Conservation (phyloP, 2,888 invertebrate genomes). For the Bruchidius siliquastri region DNA sequence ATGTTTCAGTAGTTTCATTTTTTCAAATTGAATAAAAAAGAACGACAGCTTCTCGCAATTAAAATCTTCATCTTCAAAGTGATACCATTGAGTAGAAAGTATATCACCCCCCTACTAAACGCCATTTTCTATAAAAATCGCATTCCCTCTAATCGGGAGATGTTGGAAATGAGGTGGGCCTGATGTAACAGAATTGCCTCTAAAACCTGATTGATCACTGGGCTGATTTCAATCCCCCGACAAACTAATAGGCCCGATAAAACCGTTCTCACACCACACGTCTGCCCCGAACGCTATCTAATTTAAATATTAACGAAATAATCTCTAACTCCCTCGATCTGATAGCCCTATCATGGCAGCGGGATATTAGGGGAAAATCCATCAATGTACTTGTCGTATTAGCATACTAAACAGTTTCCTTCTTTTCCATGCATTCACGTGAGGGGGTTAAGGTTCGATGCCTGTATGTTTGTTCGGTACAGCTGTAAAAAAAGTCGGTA, state of each 20-base stretch:
- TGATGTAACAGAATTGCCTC: background rate
- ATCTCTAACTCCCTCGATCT: slow-evolving; percentile 10
- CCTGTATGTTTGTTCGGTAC: background rate
- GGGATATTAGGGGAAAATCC: slow-evolving; percentile 12
- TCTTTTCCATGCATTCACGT: background rate
- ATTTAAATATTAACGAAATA: slow-evolving; percentile 14
- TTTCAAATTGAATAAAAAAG: no score
- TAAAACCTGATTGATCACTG: background rate
- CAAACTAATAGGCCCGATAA: background rate
- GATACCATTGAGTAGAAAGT: no score
- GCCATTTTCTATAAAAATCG: no score
- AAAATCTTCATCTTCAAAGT: no score
- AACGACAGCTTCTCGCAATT: no score
- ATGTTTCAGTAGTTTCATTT: no score
- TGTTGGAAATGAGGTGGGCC: no score
- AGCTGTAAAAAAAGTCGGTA: background rate
- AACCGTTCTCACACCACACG: background rate
- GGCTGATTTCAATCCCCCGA: background rate
- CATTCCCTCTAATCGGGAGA: no score
- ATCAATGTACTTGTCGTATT: slow-evolving; percentile 16
- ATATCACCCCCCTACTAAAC: no score
- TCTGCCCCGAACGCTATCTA: slow-evolving; percentile 1
- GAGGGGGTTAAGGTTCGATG: background rate
- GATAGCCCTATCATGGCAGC: slow-evolving; percentile 8
- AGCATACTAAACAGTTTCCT: slow-evolving; percentile 10